Percentiles rank a stretch among this genome's conserved stretches.
Conservation (phyloP, 2,888 invertebrate species). For the Oxytorus armatus region DNA sequence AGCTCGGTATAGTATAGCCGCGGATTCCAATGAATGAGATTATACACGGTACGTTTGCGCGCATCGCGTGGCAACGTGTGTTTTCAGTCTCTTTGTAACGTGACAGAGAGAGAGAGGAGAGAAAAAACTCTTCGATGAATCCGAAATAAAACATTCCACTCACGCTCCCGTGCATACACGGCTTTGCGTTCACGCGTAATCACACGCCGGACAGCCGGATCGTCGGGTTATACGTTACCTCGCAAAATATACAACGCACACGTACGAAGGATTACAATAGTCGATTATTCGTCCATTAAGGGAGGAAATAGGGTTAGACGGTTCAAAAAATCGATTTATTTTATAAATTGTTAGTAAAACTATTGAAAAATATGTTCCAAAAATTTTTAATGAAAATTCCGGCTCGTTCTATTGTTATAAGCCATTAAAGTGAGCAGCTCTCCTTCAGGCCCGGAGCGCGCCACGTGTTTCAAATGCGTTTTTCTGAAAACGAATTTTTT, state of each 20-base stretch:
- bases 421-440: no score
- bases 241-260: slow-evolving; percentile 22
- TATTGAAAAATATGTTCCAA: no score
- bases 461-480: no score
- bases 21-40: slow-evolving; percentile 59
- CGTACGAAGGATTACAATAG: slow-evolving; percentile 57
- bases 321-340: no score
- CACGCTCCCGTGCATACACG: slow-evolving; percentile 19
- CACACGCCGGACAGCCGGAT: slow-evolving; percentile 40
- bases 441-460: no score
- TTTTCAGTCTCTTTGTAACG: slow-evolving; percentile 12
- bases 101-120: not conserved
- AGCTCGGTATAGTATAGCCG: slow-evolving; percentile 7
- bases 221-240: slow-evolving; percentile 26
- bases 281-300: slow-evolving; percentile 59
- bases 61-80: slow-evolving; percentile 26
- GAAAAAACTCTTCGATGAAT: slow-evolving; percentile 43
- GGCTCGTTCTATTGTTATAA: no score
- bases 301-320: no score
- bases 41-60: slow-evolving; percentile 39
- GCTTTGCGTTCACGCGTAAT: slow-evolving; percentile 55
- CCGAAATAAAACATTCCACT: slow-evolving; percentile 55
- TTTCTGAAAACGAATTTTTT: no score
- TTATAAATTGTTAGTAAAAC: no score
- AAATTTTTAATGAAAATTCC: no score